These are phyloP conservation scores for Xerus inauris DNA, from an alignment of 2,113 vertebrate species.

Conservation along the genomic window DNA sequence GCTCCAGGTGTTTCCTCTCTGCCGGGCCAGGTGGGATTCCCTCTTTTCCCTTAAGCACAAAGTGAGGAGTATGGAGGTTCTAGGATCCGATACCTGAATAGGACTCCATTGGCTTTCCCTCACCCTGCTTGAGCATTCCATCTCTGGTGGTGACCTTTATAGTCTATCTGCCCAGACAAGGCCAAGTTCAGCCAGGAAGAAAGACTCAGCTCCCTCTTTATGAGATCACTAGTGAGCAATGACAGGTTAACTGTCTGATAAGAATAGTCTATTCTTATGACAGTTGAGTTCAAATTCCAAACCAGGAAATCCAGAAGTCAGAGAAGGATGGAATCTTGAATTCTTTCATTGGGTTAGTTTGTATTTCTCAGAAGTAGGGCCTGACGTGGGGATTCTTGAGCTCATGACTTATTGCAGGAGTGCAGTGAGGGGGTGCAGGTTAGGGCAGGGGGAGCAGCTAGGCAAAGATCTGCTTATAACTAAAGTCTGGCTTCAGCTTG, in stretches of 20 bases:
- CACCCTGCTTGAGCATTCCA: too few species aligned
- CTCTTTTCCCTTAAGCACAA: background rate
- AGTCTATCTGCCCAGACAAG: background rate
- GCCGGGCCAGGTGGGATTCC: background rate
- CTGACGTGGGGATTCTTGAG: background rate
- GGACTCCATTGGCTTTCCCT: accelerated
- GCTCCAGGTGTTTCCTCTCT: background rate
- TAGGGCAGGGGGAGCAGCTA: too few species aligned
- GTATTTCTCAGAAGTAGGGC: background rate
- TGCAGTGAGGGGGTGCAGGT: accelerated
- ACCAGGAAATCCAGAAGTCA: background rate
- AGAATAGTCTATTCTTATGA: background rate
- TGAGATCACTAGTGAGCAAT: background rate
- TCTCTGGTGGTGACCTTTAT: accelerated
- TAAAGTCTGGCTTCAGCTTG: background rate
- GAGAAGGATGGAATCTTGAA: background rate
- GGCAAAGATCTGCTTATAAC: background rate
- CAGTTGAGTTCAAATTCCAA: background rate
- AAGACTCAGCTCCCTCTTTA: accelerated
- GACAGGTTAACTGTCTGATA: background rate
- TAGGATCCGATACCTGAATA: background rate
- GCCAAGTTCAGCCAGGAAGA: background rate
- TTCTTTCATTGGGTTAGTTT: background rate
- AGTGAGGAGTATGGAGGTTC: background rate
- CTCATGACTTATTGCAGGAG: too few species aligned